These are phyloP conservation scores for Zosterops hypoxanthus DNA, from an alignment of 2,113 vertebrate species.

Conservation along the genomic window DNA sequence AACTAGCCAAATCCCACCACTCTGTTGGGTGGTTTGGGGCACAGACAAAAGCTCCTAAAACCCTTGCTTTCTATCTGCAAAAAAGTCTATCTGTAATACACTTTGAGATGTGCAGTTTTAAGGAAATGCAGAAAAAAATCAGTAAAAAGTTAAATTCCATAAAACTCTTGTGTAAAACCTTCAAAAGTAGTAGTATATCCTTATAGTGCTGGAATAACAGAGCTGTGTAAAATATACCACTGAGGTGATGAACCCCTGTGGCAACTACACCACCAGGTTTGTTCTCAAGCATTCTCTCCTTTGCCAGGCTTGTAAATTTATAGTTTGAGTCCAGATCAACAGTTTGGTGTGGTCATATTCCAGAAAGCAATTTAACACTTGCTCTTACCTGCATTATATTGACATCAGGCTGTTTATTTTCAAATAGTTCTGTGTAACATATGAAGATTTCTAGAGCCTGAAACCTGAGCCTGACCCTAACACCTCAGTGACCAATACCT, in stretches of 20 bases:
- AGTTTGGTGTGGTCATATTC: background rate
- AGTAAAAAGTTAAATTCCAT: background rate
- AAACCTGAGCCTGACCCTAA: background rate
- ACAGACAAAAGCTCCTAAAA: background rate
- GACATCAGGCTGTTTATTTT: background rate
- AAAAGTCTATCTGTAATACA: background rate
- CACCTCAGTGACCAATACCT: background rate
- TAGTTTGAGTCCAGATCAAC: background rate
- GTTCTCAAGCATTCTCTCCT: background rate
- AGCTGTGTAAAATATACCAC: background rate
- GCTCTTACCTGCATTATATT: background rate
- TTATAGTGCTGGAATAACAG: background rate
- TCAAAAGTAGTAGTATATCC: background rate
- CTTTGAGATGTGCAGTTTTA: background rate
- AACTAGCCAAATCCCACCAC: background rate
- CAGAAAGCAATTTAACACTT: background rate
- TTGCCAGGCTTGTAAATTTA: background rate
- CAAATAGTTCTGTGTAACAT: background rate
- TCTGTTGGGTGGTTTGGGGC: background rate
- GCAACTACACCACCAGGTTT: background rate
- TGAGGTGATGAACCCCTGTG: background rate
- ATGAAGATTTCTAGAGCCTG: background rate
- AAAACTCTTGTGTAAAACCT: background rate
- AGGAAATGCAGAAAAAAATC: background rate
- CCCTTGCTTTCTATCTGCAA: background rate